Evolutionary conservation across 2,888 invertebrate genomes (phyloP), one percentile per base, ranked within the genome.

Genomic region (Sinotaia quadrata): DNA sequence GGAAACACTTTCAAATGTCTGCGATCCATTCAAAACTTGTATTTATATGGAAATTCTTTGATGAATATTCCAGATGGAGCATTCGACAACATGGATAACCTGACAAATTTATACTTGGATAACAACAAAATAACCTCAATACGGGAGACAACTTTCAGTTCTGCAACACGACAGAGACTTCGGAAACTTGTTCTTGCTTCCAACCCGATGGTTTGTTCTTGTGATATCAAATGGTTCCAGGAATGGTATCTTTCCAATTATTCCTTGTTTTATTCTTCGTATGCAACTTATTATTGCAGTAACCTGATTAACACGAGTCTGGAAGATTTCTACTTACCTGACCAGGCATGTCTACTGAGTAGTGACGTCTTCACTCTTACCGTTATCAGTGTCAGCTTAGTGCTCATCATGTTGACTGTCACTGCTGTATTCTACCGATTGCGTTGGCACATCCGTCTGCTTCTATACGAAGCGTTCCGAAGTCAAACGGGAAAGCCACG

Each of bases 381-480:
- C 27, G 31, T 59, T 12, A 31, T 47, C 8, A 7, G 15, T 21
- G 15, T 59, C 4, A 18, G 21, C 4, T 8, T 59, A 18, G 4
- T 59, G 10, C 7, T 41, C 10, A 29, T 24, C 18, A 2, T 44
- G 7, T 2, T 41, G 12, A 5, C n/a, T 3, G 3, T 44, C 2
- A 7, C 18, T 5, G 27, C 44, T 18, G 37, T 31, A 3, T 10
- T 59, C 29, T 59, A 59, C n/a, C 59, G 37, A 5, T 59, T 44
- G 29, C 59, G 59, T 47, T 59, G 59, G 59, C 44, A 59, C 44
- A 59, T 59, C 21, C 59, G 59, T 31, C 59, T 59, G 10, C 24
- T 59, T 36, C 44, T 59, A 29, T 56, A 93, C 80, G 93, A 93
- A 84, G 29, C 44, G 10, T 59, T 59, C 8, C 59, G 59, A 15